Percentiles rank a stretch among this genome's conserved stretches.
These are phyloP conservation scores for Oncorhynchus gorbuscha DNA, from an alignment of 2,113 vertebrate genomes.

Conservation along the genomic window DNA sequence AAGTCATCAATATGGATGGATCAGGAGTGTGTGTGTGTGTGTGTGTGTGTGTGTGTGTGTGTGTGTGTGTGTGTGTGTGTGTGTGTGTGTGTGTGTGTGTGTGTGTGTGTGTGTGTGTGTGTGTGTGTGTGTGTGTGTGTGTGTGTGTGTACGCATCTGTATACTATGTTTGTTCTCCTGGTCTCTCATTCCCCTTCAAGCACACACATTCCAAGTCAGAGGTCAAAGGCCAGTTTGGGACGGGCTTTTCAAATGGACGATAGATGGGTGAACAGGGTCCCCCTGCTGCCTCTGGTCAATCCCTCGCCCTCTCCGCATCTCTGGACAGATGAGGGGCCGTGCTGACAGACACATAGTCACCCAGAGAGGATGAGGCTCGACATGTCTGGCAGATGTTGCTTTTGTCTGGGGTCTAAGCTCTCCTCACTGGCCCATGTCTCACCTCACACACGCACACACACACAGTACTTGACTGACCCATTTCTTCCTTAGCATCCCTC, in stretches of 20 bases:
- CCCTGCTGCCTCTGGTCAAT: slow-evolving; percentile 25
- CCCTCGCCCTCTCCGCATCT: slow-evolving; percentile 14
- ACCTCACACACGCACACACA: neutral
- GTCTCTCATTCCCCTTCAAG: neutral
- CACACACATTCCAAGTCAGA: neutral
- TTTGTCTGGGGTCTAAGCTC: slow-evolving; percentile 25
- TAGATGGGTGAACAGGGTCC: slow-evolving; percentile 24
- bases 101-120: too few relatives aligned
- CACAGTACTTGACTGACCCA: neutral
- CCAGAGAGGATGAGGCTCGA: slow-evolving; percentile 31
- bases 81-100: too few relatives aligned
- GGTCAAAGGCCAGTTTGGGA: neutral
- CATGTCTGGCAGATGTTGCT: slow-evolving; percentile 46
- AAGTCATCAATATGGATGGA: too few relatives aligned
- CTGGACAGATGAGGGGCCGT: slow-evolving; percentile 1
- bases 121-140: too few relatives aligned
- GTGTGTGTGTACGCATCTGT: too few relatives aligned
- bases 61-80: too few relatives aligned
- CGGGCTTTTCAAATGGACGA: slow-evolving; percentile 17
- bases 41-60: too few relatives aligned
- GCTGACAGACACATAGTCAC: slow-evolving; percentile 41
- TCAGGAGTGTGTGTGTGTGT: too few relatives aligned
- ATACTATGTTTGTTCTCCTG: neutral
- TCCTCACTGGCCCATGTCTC: neutral
- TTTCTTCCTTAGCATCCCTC: neutral